Percentiles rank a stretch among this genome's conserved stretches.
These are phyloP conservation scores for Pheucticus melanocephalus DNA, from an alignment of 2,113 vertebrate species.

Conservation along the genomic window DNA sequence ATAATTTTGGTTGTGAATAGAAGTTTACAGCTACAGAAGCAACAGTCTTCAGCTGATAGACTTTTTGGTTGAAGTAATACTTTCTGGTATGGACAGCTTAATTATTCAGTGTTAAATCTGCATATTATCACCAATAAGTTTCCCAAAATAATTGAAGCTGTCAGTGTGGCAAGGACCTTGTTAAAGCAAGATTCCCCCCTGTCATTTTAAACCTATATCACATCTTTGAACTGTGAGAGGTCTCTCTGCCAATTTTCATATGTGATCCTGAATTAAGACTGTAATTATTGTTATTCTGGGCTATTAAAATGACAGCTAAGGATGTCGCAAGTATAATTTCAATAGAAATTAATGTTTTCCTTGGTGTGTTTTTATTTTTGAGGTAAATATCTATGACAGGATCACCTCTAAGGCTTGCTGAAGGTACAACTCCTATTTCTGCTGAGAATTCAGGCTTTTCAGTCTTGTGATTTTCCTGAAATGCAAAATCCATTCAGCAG, in stretches of 20 bases:
- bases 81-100: background rate
- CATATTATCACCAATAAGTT: background rate
- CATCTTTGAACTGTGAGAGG: background rate
- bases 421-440: background rate
- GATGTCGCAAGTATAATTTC: background rate
- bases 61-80: background rate
- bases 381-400: background rate
- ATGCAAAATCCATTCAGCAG: background rate
- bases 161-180: background rate
- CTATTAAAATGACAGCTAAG: background rate
- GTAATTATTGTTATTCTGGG: background rate
- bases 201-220: background rate
- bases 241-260: background rate
- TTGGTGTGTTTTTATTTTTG: background rate
- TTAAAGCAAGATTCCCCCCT: background rate
- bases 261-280: background rate
- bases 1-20: background rate
- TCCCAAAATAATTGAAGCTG: background rate
- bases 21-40: background rate
- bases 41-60: background rate
- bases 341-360: background rate
- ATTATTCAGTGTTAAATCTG: background rate
- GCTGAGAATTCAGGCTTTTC: background rate
- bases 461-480: background rate
- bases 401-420: background rate